Percentiles rank a stretch among this genome's conserved stretches.
phyloP scores from a whole-genome alignment of 2,797 vertebrate species.

The Leptodactylus fallax region DNA sequence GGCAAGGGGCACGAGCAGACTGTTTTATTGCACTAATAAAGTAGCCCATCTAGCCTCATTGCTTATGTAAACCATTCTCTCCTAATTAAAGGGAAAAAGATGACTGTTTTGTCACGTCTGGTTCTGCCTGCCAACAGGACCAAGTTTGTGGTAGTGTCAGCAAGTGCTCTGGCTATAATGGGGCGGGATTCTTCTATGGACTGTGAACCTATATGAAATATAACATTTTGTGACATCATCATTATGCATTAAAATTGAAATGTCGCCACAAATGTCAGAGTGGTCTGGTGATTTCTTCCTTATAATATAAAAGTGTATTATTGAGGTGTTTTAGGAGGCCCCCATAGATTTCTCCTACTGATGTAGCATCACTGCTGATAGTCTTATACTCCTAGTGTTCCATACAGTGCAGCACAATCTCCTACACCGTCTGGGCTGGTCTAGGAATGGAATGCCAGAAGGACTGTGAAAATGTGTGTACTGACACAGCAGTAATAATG shows the following conservation, averaged over 20 bases:
- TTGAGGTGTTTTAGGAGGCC: too few relatives aligned
- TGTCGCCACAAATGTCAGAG: not conserved
- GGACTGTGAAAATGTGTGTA: not conserved
- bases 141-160: not conserved
- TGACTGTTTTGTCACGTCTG: conserved; percentile 8
- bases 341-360: too few relatives aligned
- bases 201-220: not conserved
- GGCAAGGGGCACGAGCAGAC: conserved; percentile 48
- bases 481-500: not conserved
- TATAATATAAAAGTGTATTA: too few relatives aligned
- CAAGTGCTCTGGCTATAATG: not conserved
- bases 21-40: conserved; percentile 60
- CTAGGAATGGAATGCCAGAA: too few relatives aligned
- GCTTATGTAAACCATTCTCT: conserved; percentile 59
- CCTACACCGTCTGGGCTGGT: too few relatives aligned
- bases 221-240: not conserved
- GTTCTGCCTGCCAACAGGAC: conserved; percentile 33
- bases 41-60: conserved; percentile 60
- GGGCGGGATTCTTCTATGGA: not conserved
- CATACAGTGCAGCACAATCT: too few relatives aligned
- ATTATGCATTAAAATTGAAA: not conserved
- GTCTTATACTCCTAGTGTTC: too few relatives aligned
- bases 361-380: too few relatives aligned
- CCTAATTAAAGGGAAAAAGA: conserved; percentile 59
- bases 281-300: too few relatives aligned